These are phyloP conservation scores for Recurvirostra avosetta DNA, from an alignment of 2,113 vertebrate species.

Conservation along the genomic window DNA sequence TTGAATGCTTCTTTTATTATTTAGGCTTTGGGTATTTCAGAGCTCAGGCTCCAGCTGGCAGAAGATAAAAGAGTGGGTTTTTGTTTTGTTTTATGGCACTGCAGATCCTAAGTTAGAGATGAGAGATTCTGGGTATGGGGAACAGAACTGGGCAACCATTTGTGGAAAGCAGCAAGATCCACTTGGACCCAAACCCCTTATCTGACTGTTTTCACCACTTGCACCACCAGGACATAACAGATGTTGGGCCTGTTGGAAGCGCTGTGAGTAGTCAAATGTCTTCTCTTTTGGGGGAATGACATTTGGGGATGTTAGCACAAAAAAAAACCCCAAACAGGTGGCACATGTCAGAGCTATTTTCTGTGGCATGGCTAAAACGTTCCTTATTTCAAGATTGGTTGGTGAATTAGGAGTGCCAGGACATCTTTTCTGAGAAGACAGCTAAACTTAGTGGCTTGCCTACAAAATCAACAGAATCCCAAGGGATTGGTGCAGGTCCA, in stretches of 20 bases:
- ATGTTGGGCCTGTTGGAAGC: neutral
- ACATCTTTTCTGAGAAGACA: neutral
- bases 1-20: neutral
- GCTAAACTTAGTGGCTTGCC: neutral
- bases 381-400: neutral
- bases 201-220: neutral
- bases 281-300: neutral
- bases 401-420: neutral
- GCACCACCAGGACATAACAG: neutral
- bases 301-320: neutral
- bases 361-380: neutral
- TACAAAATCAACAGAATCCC: conserved; percentile 1
- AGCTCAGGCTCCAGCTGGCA: conserved; percentile 41
- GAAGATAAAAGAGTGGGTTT: conserved; percentile 16
- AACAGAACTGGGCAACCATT: neutral
- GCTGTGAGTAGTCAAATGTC: neutral
- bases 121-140: neutral
- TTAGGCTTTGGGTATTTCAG: conserved; percentile 1
- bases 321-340: neutral
- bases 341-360: neutral
- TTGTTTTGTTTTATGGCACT: conserved; percentile 11
- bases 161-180: neutral
- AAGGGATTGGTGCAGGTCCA: neutral
- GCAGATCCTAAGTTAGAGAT: neutral
- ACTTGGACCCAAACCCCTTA: neutral